Evolutionary conservation across 1,140 invertebrate species (phyloP), one percentile per base, ranked within the genome.

Genomic region (Halictus rubicundus): DNA sequence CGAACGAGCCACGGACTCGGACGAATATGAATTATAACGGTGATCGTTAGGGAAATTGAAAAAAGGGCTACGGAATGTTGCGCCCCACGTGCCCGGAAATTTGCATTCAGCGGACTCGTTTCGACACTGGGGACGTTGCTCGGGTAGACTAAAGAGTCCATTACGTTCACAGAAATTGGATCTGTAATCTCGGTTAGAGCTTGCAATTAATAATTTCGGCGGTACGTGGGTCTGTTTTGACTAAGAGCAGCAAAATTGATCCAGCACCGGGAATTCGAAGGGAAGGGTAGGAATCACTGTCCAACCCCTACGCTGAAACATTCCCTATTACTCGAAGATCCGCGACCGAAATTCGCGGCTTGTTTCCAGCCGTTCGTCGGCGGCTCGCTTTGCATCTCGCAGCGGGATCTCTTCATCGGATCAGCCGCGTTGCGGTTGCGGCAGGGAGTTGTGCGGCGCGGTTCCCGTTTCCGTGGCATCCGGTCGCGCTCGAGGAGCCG

Each of bases 391-490:
- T 75, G 83, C 81, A 84, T 81, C 78, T 72, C 57, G 64, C 59
- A 39, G 61, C 57, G 57, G 61, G 82, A 85, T 86, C 74, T 86
- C 87, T 88, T 85, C 83, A 84, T 88, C 79, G 78, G 59, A 80
- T 84, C 84, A 73, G 73, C 68, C 25, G 52, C 19, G 23, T 12
- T 23, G 27, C 61, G 46, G 42, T 14, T 21, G 25, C 19, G 14
- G 71, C 52, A 10, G 19, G 1, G 23, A 21, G 54, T n/a, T 37
- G 49, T 46, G 25, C 27, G 19, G 19, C 25, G 21, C 54, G 42
- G 42, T 46, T 46, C 42, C 42, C 42, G 42, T 46, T 46, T 46
- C 42, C 42, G 42, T 46, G 42, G 42, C 42, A 46, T 46, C 42
- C 42, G 42, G 42, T 46, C 42, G 42, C 42, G 42, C 42, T 46